These are phyloP conservation scores for Ormia ochracea DNA, from an alignment of 2,888 invertebrate genomes.

Conservation along the genomic window DNA sequence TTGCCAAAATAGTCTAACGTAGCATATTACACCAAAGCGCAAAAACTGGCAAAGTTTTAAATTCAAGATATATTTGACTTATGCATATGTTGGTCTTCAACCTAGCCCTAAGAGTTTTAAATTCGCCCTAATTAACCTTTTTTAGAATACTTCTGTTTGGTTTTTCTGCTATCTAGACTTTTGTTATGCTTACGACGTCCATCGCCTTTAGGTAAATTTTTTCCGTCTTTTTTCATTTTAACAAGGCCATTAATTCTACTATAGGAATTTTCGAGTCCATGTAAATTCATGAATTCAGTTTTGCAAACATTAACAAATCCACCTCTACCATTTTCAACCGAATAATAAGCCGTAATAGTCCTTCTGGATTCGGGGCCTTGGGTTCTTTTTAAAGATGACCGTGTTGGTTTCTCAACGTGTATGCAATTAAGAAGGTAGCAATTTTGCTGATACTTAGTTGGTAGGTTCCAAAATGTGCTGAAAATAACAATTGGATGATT, in stretches of 20 bases:
- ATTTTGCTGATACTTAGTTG: not conserved
- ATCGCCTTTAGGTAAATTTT: not conserved
- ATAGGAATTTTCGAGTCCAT: slow-evolving; percentile 8
- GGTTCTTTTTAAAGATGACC: not conserved
- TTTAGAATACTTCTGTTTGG: not conserved
- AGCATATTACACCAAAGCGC: no score
- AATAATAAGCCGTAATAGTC: slow-evolving; percentile 8
- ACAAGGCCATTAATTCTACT: slow-evolving; percentile 13
- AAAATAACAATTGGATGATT: slow-evolving; percentile 8
- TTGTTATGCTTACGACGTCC: not conserved
- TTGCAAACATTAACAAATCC: not conserved
- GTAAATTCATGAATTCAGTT: slow-evolving; percentile 16
- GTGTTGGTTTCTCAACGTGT: not conserved
- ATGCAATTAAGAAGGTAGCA: slow-evolving; percentile 2
- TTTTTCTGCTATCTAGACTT: not conserved
- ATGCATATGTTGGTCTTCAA: not conserved
- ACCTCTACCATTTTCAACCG: not conserved
- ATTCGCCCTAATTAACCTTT: not conserved
- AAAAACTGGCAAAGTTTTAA: no score
- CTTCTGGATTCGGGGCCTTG: not conserved
- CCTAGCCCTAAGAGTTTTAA: not conserved
- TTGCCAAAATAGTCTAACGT: no score
- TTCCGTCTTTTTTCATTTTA: slow-evolving; percentile 5
- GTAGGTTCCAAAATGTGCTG: not conserved
- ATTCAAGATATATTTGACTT: not conserved